Percentiles rank a stretch among this genome's conserved stretches.
phyloP scores from a whole-genome alignment of 2,113 vertebrate species.

The Phodopus roborovskii region DNA sequence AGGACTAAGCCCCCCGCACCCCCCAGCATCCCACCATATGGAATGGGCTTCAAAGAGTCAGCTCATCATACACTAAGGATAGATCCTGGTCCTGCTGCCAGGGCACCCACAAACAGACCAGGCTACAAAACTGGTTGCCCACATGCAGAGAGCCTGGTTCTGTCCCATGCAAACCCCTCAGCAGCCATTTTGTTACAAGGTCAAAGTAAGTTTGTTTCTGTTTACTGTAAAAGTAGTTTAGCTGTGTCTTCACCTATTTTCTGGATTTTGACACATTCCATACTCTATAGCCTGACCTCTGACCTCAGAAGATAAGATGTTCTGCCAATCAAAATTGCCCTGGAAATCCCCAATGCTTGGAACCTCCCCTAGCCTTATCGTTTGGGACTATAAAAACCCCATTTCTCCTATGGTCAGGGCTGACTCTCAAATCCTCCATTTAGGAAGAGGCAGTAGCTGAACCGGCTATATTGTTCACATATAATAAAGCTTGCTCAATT shows the following conservation, averaged over 20 bases:
- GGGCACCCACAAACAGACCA: too few species aligned
- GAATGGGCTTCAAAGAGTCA: too few species aligned
- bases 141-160: too few species aligned
- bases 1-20: too few species aligned
- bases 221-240: neutral
- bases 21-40: too few species aligned
- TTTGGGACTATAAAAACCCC: neutral
- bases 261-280: neutral
- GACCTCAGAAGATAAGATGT: neutral
- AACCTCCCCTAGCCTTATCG: neutral
- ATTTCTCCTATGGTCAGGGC: neutral
- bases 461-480: neutral
- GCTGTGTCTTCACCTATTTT: neutral
- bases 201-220: neutral
- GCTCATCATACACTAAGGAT: too few species aligned
- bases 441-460: neutral
- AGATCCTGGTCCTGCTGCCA: too few species aligned
- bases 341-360: neutral
- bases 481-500: neutral
- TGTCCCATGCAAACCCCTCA: too few species aligned
- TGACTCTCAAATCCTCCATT: neutral
- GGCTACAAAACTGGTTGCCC: too few species aligned
- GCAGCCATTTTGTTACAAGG: neutral
- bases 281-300: neutral
- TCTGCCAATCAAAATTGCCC: neutral